Evolutionary conservation across 1,140 invertebrate genomes (phyloP).

Genomic region (Brachionus sp.): DNA sequence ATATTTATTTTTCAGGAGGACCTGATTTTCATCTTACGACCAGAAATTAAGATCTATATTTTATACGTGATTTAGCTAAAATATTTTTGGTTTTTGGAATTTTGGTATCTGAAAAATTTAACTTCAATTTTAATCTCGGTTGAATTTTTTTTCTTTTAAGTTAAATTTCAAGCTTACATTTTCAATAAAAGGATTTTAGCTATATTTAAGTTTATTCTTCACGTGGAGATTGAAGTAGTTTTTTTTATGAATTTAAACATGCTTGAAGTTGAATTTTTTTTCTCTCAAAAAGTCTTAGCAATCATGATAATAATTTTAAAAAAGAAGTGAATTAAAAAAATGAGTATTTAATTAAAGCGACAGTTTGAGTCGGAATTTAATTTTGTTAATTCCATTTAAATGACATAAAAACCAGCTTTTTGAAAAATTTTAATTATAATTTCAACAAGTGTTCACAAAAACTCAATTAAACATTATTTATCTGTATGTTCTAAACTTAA

Average conservation of each 20-base stretch:
- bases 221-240: neutral
- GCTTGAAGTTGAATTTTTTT: neutral
- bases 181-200: no score
- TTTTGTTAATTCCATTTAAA: neutral
- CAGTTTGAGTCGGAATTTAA: neutral
- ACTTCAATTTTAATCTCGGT: no score
- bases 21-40: no score
- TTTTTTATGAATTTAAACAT: neutral
- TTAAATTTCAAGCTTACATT: neutral
- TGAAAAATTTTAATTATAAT: neutral
- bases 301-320: neutral
- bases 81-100: no score
- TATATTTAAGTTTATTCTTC: neutral
- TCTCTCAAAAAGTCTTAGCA: neutral
- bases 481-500: neutral
- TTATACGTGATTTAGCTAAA: no score
- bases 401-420: neutral
- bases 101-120: no score
- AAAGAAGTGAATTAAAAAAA: neutral
- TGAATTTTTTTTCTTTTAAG: neutral
- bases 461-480: neutral
- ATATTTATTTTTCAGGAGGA: no score
- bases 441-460: neutral
- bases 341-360: neutral
- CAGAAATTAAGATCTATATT: no score